Evolutionary conservation across 2,113 vertebrate species (phyloP), one percentile per base, ranked within the genome.

Genomic region (Megatriorchis doriae): DNA sequence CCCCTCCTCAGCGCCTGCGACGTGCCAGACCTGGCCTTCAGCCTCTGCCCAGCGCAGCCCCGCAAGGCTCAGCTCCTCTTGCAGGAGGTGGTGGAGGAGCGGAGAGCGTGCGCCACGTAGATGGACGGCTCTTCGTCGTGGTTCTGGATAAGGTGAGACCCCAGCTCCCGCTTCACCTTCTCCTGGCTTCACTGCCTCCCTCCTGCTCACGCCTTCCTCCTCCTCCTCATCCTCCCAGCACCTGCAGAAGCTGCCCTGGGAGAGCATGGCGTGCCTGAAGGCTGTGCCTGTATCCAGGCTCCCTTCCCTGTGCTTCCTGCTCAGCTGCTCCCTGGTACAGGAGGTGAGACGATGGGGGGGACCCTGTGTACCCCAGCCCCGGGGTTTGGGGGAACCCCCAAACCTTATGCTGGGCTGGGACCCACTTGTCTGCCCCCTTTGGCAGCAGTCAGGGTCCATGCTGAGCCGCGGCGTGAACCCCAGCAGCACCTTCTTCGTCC

Each of bases 181-280:
- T 16, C 22, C 17, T 7, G 16, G 5, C 32, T 19, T 20, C 10
- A 9, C 52, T 34, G n/a, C 42, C 17, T 43, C 11, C 36, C 43
- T 23, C 22, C 9, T 3, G 2, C 65, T 59, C 36, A 40, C 16
- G 1, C 43, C 43, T 22, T 52, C 26, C 87, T 74, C 95, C 87
- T 72, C 95, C 31, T 80, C 45, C 10, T 92, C 29, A 11, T 73
- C 95, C 34, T 40, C 48, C 31, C 96, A 99, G 99, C 98, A 99
- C 68, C 98, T 99, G 47, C 99, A 99, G 95, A 99, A 98, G 96
- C 97, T 99, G 88, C 99, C 99, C 0, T 99, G 99, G 99, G 99
- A 99, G 95, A 99, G 97, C 96, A 98, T 99, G 29, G 96, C 97
- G 22, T 93, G 97, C 70, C 97, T 99, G 61, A 97, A 87, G 56